A percentile compares a stretch with the other conserved stretches of the same genome.
These are phyloP conservation scores for Torymus auratus DNA, from an alignment of 2,888 invertebrate species.

Conservation along the genomic window DNA sequence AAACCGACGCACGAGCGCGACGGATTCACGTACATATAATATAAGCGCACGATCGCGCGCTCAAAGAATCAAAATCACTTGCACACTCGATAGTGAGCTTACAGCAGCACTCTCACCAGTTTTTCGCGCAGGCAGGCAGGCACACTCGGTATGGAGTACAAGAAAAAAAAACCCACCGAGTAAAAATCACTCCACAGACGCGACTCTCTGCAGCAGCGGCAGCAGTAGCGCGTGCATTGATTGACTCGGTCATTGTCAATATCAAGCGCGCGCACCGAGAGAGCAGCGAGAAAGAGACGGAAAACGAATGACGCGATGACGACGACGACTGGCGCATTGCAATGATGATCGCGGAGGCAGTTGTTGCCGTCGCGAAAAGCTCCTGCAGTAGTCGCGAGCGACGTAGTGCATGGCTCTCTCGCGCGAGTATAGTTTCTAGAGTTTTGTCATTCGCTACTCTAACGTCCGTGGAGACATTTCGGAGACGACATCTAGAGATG, in stretches of 20 bases:
- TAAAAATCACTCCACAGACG: slow-evolving; percentile 8
- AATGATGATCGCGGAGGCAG: slow-evolving; percentile 13
- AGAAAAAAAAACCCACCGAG: slow-evolving; percentile 6
- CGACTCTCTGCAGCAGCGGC: neutral
- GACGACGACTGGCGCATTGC: slow-evolving; percentile 4
- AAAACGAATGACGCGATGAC: neutral
- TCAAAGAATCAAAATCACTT: no score
- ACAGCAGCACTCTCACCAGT: no score
- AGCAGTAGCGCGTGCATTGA: slow-evolving; percentile 55
- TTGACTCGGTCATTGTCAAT: slow-evolving; percentile 69
- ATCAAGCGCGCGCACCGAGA: slow-evolving; percentile 59
- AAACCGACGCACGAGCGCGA: neutral
- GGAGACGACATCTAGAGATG: no score
- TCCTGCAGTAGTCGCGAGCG: no score
- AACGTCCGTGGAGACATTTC: no score
- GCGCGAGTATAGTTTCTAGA: no score
- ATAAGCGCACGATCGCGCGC: no score
- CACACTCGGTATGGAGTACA: neutral
- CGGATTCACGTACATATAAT: no score
- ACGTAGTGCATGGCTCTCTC: no score
- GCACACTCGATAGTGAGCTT: no score
- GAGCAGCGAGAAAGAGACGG: neutral
- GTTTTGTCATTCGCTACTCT: no score
- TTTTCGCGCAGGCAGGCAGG: no score
- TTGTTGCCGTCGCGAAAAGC: neutral